Evolutionary conservation across 30 jellyfish, hydroid and myxozoan genomes (phyloP), one percentile per base, ranked within the genome.

Genomic region (Hydractinia symbiolongicarpus): DNA sequence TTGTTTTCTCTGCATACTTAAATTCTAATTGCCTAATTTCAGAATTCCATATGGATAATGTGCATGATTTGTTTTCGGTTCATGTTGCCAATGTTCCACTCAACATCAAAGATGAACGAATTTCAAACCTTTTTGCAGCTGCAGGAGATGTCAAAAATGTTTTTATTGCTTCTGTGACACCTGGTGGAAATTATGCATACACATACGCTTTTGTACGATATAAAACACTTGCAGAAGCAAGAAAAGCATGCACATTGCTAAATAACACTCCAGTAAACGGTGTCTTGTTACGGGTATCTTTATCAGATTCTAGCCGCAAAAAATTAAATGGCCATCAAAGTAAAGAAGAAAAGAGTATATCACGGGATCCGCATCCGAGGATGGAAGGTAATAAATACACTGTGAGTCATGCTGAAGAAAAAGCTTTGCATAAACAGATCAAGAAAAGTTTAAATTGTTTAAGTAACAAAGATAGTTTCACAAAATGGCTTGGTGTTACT

Each of bases 401-500:
- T 0, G 8, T 50, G 80, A 7, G 61, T 4, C 9, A 49, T 5
- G 61, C 56, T 5, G 80, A 71, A 5, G 69, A 58, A 58, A 71
- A 71, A 20, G 54, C 40, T 7, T 19, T 71, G 11, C 80, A 71
- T 8, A 53, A 49, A 7, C 56, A 71, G 51, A 20, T 71, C 13
- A 71, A 30, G n/a, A 30, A 53, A 4, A 71, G 80, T 20, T 20
- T 71, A 50, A 11, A 9, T 71, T 15, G 61, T 20, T 53, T 71
- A 20, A 11, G 5, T 15, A 53, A 71, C n/a, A 60, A 71, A 6
- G 51, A 71, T 3, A 60, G 51, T 7, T 50, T 71, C 5, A 5
- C 80, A 9, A 71, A 50, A 71, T 71, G 80, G 80, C 56, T 71
- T 71, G 80, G 80, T 5, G 51, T 71, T 71, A 15, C 30, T 20